phyloP scores from a whole-genome alignment of 2,888 invertebrate species.

The Luperina nickerlii region DNA sequence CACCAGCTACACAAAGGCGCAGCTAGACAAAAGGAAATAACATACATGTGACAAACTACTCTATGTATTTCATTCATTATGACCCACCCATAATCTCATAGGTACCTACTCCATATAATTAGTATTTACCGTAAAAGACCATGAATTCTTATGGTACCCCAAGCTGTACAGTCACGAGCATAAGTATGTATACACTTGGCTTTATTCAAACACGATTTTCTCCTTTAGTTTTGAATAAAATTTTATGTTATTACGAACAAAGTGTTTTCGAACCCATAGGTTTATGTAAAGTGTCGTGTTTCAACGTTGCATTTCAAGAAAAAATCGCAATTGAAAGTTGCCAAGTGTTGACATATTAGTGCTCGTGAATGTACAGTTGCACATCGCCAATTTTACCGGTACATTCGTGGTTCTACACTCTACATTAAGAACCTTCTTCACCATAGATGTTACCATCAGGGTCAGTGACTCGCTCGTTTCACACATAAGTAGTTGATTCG shows the following conservation, averaged over 20 bases:
- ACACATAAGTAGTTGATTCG: not conserved
- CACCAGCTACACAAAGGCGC: not conserved
- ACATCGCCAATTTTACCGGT: not conserved
- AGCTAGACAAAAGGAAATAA: conserved; percentile 12
- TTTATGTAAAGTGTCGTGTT: too few relatives aligned
- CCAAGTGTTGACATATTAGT: too few relatives aligned
- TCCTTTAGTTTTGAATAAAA: too few relatives aligned
- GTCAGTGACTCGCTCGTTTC: not conserved
- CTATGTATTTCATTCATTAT: not conserved
- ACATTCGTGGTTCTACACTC: not conserved
- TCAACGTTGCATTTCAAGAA: too few relatives aligned
- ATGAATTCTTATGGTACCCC: not conserved
- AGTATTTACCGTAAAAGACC: not conserved
- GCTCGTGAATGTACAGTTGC: not conserved
- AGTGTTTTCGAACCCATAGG: too few relatives aligned
- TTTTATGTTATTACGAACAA: too few relatives aligned
- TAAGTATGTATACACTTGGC: too few relatives aligned
- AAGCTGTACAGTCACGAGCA: too few relatives aligned
- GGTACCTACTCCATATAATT: not conserved
- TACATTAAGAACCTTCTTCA: not conserved
- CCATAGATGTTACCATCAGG: not conserved
- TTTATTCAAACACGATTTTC: too few relatives aligned
- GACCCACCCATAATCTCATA: not conserved
- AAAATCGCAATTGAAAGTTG: too few relatives aligned
- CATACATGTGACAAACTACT: not conserved